Percentiles rank a stretch among this genome's conserved stretches.
Evolutionary conservation across 2,888 invertebrate species (phyloP).

Genomic region (Eledona agricola): DNA sequence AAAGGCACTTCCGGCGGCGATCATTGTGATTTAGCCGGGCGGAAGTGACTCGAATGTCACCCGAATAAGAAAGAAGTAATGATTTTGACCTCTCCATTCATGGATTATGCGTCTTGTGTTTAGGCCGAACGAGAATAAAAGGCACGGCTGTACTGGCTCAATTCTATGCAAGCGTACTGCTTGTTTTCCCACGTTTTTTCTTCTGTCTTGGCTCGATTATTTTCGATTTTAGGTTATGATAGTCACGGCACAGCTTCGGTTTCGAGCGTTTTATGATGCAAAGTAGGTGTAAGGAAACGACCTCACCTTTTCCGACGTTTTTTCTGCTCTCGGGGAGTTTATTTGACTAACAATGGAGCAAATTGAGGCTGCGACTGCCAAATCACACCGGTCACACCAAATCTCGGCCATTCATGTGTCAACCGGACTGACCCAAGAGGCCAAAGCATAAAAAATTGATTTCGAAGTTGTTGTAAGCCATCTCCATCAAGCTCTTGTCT

Average conservation of each 20-base stretch:
- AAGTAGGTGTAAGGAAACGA: conserved; percentile 23
- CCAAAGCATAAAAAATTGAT: too few species aligned
- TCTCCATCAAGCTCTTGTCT: too few species aligned
- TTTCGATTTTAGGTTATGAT: conserved; percentile 54
- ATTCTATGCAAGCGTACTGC: conserved; percentile 38
- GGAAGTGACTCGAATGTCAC: conserved; percentile 59
- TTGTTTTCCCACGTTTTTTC: conserved; percentile 54
- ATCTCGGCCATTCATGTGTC: too few species aligned
- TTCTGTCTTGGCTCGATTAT: conserved; percentile 42
- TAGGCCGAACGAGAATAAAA: conserved; percentile 47
- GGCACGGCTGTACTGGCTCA: conserved; percentile 46
- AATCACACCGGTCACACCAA: too few species aligned
- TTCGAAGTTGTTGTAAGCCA: too few species aligned
- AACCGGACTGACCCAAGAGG: too few species aligned
- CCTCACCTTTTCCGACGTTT: conserved; percentile 8
- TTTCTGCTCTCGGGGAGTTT: too few species aligned
- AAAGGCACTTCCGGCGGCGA: conserved; percentile 47
- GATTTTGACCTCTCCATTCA: conserved; percentile 53
- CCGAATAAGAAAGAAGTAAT: conserved; percentile 55
- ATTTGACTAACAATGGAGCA: too few species aligned
- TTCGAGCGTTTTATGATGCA: conserved; percentile 31
- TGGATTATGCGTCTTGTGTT: conserved; percentile 28
- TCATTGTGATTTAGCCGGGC: conserved; percentile 55
- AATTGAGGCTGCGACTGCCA: too few species aligned
- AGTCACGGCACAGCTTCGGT: conserved; percentile 44